Evolutionary conservation across 2,888 invertebrate genomes (phyloP).

Genomic region (Timema podura): DNA sequence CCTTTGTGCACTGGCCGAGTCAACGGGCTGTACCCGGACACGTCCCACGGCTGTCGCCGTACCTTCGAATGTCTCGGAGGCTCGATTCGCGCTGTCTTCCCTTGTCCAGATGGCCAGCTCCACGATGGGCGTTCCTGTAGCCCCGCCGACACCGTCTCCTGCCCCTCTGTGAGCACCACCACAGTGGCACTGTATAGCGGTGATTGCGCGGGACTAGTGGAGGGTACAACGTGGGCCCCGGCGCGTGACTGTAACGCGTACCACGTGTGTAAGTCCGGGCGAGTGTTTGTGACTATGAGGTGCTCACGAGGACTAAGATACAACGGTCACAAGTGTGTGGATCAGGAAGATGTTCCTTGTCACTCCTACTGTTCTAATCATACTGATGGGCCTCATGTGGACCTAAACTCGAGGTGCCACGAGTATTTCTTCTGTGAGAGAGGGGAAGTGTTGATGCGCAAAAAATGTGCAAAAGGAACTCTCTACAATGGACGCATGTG

Average conservation of each 20-base stretch:
- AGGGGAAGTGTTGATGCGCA: constrained; percentile 46
- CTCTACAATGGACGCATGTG: constrained; percentile 41
- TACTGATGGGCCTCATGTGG: constrained; percentile 49
- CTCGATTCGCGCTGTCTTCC: constrained; percentile 44
- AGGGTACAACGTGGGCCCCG: constrained; percentile 39
- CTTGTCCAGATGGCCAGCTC: constrained; percentile 33
- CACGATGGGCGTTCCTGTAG: constrained; percentile 33
- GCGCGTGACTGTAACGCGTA: constrained; percentile 39
- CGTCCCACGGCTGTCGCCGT: constrained; percentile 55
- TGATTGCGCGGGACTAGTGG: constrained; percentile 37
- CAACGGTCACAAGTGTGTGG: constrained; percentile 38
- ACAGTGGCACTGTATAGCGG: constrained; percentile 36
- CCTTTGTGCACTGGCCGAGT: constrained; percentile 55
- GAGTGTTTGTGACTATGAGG: constrained; percentile 38
- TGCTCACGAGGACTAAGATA: constrained; percentile 40
- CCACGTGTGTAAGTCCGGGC: constrained; percentile 38
- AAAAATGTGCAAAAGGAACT: constrained; percentile 38
- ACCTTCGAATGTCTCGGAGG: constrained; percentile 51
- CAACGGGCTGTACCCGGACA: constrained; percentile 55
- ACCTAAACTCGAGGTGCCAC: constrained; percentile 50
- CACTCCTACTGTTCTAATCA: constrained; percentile 41
- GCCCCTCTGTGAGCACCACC: constrained; percentile 48
- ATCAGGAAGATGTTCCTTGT: constrained; percentile 41
- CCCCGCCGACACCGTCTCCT: constrained; percentile 34
- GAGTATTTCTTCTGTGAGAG: constrained; percentile 52